Evolutionary conservation across 2,113 vertebrate genomes (phyloP).

Genomic region (Marmota flaviventris): DNA sequence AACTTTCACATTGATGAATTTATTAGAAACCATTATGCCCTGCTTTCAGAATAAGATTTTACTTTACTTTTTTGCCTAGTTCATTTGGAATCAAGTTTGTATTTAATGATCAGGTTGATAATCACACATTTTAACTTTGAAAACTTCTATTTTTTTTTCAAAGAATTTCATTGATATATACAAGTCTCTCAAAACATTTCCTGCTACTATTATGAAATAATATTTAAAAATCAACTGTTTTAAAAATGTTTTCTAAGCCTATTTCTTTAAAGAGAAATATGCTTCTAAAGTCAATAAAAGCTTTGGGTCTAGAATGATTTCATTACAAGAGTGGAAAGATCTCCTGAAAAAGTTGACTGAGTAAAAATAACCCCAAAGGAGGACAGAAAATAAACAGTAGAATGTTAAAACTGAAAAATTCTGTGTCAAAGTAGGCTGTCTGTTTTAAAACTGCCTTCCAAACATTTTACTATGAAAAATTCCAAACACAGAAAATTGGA

Average conservation of each 20-base stretch:
- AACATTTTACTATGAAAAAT: slow-evolving; percentile 39
- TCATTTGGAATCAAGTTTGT: slow-evolving; percentile 39
- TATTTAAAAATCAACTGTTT: neutral
- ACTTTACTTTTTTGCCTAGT: slow-evolving; percentile 45
- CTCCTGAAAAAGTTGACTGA: slow-evolving; percentile 57
- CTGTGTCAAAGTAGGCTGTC: neutral
- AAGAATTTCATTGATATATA: slow-evolving; percentile 15
- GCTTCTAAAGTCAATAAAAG: slow-evolving; percentile 59
- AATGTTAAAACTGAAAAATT: slow-evolving; percentile 63
- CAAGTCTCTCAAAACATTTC: slow-evolving; percentile 40
- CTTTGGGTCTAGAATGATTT: slow-evolving; percentile 44
- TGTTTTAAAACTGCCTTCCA: neutral
- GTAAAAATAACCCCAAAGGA: slow-evolving; percentile 67
- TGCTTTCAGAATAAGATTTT: slow-evolving; percentile 19
- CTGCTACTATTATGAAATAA: slow-evolving; percentile 50
- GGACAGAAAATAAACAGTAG: slow-evolving; percentile 65
- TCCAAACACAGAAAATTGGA: slow-evolving; percentile 12
- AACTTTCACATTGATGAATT: slow-evolving; percentile 49
- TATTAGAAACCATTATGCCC: slow-evolving; percentile 33
- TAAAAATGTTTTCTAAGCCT: slow-evolving; percentile 14
- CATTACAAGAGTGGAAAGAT: slow-evolving; percentile 53
- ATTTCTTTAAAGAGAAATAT: slow-evolving; percentile 61
- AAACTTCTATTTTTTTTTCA: slow-evolving; percentile 29
- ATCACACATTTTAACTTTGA: slow-evolving; percentile 63
- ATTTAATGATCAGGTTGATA: slow-evolving; percentile 51